phyloP scores from a whole-genome alignment of 1,140 invertebrate species.

The Nymphalis io region DNA sequence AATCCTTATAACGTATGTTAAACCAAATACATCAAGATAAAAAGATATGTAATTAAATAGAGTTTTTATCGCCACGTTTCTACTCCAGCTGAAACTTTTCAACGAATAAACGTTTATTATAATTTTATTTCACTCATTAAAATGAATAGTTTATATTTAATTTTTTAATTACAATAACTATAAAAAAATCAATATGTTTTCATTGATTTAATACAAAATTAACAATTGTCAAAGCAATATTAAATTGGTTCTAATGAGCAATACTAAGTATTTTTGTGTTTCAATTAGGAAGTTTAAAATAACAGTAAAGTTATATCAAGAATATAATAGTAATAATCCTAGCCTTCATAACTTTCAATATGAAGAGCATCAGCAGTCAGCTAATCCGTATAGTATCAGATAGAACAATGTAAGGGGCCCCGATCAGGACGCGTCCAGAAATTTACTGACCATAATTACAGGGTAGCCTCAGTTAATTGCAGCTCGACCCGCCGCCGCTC shows the following conservation, averaged over 20 bases:
- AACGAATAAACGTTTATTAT: slow-evolving; percentile 26
- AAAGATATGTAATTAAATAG: slow-evolving; percentile 33
- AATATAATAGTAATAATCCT: not conserved
- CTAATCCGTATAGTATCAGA: slow-evolving; percentile 60
- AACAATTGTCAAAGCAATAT: too few species aligned
- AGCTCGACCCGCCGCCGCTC: slow-evolving; percentile 55
- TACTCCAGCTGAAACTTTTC: slow-evolving; percentile 33
- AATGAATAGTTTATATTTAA: slow-evolving; percentile 2
- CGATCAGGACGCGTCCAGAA: slow-evolving; percentile 71
- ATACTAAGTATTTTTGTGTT: too few species aligned
- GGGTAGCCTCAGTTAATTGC: slow-evolving; percentile 80
- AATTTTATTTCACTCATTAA: slow-evolving; percentile 30
- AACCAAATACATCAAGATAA: slow-evolving; percentile 36
- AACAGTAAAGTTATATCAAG: not conserved
- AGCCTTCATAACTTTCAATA: slow-evolving; percentile 11
- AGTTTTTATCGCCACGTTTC: slow-evolving; percentile 32
- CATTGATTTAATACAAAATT: not conserved
- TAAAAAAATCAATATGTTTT: not conserved
- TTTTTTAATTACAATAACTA: not conserved
- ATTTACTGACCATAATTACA: slow-evolving; percentile 82
- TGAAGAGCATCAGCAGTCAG: slow-evolving; percentile 33
- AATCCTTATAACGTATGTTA: slow-evolving; percentile 5
- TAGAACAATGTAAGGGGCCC: slow-evolving; percentile 69
- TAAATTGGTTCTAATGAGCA: too few species aligned
- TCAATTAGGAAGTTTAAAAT: too few species aligned